phyloP scores from a whole-genome alignment of 92 coral and sea anemone genomes.

The Metridium senile region DNA sequence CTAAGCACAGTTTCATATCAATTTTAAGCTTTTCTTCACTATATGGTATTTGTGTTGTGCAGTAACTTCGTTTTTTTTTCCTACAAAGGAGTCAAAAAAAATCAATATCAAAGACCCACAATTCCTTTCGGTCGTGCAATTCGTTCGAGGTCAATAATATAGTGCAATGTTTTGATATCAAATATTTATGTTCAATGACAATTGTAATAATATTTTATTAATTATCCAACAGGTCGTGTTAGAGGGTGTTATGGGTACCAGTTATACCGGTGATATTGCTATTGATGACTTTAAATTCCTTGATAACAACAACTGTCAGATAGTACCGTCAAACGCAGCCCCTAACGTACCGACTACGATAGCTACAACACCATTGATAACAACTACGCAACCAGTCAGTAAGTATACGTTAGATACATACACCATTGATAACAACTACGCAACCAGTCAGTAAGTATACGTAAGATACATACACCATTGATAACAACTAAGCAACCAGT shows the following conservation, averaged over 20 bases:
- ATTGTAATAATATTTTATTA: no score
- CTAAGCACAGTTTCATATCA: no score
- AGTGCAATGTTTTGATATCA: no score
- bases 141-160: no score
- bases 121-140: no score
- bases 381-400: constrained; percentile 71
- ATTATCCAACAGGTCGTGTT: constrained; percentile 58
- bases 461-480: constrained; percentile 33
- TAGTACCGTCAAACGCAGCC: constrained; percentile 69
- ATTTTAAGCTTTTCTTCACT: no score
- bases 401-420: constrained; percentile 56
- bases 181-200: no score
- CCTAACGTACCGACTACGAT: constrained; percentile 63
- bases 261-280: constrained; percentile 86
- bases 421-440: constrained; percentile 42
- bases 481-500: constrained; percentile 55
- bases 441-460: constrained; percentile 77
- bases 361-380: constrained; percentile 37
- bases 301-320: constrained; percentile 56
- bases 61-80: no score
- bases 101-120: no score
- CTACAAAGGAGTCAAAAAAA: no score
- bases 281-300: constrained; percentile 85
- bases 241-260: constrained; percentile 79
- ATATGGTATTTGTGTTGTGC: no score